Percentiles rank a stretch among this genome's conserved stretches.
phyloP scores from a whole-genome alignment of 2,888 invertebrate species.

The Sisyra terminalis region DNA sequence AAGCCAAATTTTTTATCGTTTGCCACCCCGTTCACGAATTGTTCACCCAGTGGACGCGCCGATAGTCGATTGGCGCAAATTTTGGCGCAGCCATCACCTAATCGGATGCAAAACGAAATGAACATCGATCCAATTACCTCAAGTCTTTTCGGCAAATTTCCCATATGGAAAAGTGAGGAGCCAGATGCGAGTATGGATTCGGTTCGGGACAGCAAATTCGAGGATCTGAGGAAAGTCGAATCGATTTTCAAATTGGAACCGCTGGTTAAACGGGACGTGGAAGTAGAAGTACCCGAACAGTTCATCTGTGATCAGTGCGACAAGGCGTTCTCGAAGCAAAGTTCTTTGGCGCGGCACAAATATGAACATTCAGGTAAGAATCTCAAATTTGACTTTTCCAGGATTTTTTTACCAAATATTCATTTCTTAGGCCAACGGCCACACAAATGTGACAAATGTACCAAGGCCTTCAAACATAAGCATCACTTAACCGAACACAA shows the following conservation, averaged over 20 bases:
- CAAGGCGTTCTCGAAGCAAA: conserved; percentile 97
- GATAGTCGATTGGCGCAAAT: conserved; percentile 30
- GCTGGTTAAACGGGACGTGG: conserved; percentile 16
- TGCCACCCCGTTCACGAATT: not conserved
- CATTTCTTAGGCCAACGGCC: conserved; percentile 78
- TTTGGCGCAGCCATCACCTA: conserved; percentile 28
- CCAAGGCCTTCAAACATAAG: conserved; percentile 99
- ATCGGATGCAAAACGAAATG: conserved; percentile 26
- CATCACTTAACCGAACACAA: conserved; percentile 99
- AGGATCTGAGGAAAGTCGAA: conserved; percentile 17
- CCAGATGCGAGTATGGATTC: conserved; percentile 39
- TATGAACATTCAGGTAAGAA: conserved; percentile 97
- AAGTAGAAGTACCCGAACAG: conserved; percentile 48
- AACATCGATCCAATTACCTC: conserved; percentile 73
- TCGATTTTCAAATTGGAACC: too few species aligned
- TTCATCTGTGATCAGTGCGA: conserved; percentile 97
- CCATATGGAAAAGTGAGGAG: conserved; percentile 17
- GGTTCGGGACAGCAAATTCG: conserved; percentile 42
- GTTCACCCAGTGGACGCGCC: not conserved
- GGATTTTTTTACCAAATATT: conserved; percentile 3
- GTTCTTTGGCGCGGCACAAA: conserved; percentile 95
- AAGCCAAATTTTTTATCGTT: not conserved
- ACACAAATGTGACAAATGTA: conserved; percentile 92
- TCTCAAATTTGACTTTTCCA: not conserved
- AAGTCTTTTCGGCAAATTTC: conserved; percentile 89